Evolutionary conservation across 2,113 vertebrate species (phyloP), one percentile per base, ranked within the genome.

Genomic region (Microcebus griseorufus): DNA sequence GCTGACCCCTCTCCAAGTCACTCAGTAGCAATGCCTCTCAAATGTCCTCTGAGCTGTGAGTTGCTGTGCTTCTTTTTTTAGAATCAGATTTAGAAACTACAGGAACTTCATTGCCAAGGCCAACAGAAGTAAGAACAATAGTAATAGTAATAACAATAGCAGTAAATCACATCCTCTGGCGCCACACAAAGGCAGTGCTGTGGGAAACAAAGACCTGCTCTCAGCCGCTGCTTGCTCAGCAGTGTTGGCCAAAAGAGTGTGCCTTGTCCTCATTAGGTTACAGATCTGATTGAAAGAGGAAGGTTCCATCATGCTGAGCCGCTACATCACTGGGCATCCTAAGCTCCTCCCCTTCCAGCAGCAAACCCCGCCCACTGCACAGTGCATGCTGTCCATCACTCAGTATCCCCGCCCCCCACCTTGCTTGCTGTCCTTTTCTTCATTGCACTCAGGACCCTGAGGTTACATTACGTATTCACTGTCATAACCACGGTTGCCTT

Each of bases 121-220:
- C 95, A 94, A 96, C 96, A 97, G 97, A 92, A 94, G 86, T 98
- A 97, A 95, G 97, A 98, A 93, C 94, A 93, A 98, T 13, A 39
- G 9, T 9, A 14, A 72, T 29, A 8, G 78, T 25, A 55, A 89
- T 81, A 39, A 87, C 29, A 88, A 29, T 23, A 29, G 67, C 62
- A 53, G 67, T 22, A 97, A 95, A 92, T 97, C 85, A 90, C 88
- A 90, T 79, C 95, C 97, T 95, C 73, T 27, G 97, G 97, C 98
- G 96, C 94, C 96, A 93, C 97, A 87, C 88, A 96, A 97, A 96
- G 96, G 94, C 94, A 94, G 94, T 96, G 96, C 91, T 94, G 55
- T 90, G 85, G 94, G 93, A 97, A 98, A 94, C 79, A 96, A 98
- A 97, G 93, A 89, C 93, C 92, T 94, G 80, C 81, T 94, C 95